A percentile compares a stretch with the other conserved stretches of the same genome.
Evolutionary conservation across 2,888 invertebrate genomes (phyloP).

Genomic region (Mellilla xanthometata): DNA sequence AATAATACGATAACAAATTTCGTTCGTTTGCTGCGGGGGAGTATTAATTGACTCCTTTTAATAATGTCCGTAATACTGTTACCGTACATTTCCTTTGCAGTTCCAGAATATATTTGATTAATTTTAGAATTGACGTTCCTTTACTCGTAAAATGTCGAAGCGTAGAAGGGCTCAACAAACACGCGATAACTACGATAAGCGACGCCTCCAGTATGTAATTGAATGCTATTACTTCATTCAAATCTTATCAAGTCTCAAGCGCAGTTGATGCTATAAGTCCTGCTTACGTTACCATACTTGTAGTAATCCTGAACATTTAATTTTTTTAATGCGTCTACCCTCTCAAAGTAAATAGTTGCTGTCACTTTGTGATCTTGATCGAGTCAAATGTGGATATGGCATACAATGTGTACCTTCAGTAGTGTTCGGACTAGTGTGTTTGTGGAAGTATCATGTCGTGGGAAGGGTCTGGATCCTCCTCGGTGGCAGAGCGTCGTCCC

Average conservation of each 20-base stretch:
- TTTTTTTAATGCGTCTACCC: constrained; percentile 13
- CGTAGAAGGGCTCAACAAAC: constrained; percentile 54
- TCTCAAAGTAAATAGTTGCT: constrained; percentile 5
- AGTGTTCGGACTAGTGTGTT: constrained; percentile 50
- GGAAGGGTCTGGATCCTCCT: constrained; percentile 49
- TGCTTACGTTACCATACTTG: too few relatives aligned
- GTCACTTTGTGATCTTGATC: constrained; percentile 13
- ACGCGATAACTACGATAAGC: constrained; percentile 74
- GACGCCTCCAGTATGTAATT: constrained; percentile 38
- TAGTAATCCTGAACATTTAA: too few relatives aligned
- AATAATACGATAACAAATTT: too few relatives aligned
- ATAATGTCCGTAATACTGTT: too few relatives aligned
- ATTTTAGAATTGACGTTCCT: not conserved
- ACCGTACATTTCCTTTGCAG: too few relatives aligned
- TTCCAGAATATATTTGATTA: too few relatives aligned
- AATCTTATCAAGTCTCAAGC: constrained; percentile 62
- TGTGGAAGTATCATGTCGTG: constrained; percentile 46
- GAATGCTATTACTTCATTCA: constrained; percentile 58
- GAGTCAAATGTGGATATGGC: constrained; percentile 59
- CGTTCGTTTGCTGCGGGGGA: too few relatives aligned
- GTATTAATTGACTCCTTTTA: too few relatives aligned
- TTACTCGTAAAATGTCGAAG: constrained; percentile 7
- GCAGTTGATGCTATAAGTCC: constrained; percentile 36
- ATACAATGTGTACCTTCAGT: constrained; percentile 47
- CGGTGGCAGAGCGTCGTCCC: constrained; percentile 61